Percentiles rank a stretch among this genome's conserved stretches.
Evolutionary conservation across 1,140 invertebrate species (phyloP).

Genomic region (Macrocentrus cingulum): DNA sequence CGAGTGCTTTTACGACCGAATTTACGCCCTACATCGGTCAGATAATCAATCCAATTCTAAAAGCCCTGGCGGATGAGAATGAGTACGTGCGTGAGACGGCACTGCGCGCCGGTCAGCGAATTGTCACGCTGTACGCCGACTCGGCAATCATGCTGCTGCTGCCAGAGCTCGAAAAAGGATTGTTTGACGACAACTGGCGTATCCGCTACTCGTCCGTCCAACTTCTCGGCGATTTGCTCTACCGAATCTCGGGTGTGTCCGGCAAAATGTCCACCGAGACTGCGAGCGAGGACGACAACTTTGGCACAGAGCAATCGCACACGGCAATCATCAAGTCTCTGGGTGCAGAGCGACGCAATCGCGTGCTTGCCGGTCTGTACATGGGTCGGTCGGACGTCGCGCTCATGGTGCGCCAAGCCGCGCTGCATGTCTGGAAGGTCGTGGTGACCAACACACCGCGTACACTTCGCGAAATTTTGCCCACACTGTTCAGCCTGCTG

Average conservation of each 20-base stretch:
- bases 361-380: slow-evolving; percentile 93
- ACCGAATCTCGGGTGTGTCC: slow-evolving; percentile 94
- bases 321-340: slow-evolving; percentile 85
- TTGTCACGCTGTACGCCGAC: slow-evolving; percentile 95
- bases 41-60: slow-evolving; percentile 96
- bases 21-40: slow-evolving; percentile 96
- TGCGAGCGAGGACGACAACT: slow-evolving; percentile 97
- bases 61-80: slow-evolving; percentile 97
- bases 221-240: slow-evolving; percentile 93
- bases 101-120: slow-evolving; percentile 92
- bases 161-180: slow-evolving; percentile 89
- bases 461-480: slow-evolving; percentile 94
- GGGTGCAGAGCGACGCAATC: slow-evolving; percentile 85
- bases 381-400: slow-evolving; percentile 98
- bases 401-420: slow-evolving; percentile 94
- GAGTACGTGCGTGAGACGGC: slow-evolving; percentile 98
- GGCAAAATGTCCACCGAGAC: slow-evolving; percentile 99
- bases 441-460: slow-evolving; percentile 96
- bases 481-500: slow-evolving; percentile 88
- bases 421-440: slow-evolving; percentile 96
- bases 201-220: slow-evolving; percentile 96
- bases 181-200: slow-evolving; percentile 98
- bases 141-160: slow-evolving; percentile 91
- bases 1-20: slow-evolving; percentile 90
- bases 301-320: slow-evolving; percentile 96